Evolutionary conservation across 2,888 invertebrate genomes (phyloP).

Genomic region (Pomacea canaliculata): DNA sequence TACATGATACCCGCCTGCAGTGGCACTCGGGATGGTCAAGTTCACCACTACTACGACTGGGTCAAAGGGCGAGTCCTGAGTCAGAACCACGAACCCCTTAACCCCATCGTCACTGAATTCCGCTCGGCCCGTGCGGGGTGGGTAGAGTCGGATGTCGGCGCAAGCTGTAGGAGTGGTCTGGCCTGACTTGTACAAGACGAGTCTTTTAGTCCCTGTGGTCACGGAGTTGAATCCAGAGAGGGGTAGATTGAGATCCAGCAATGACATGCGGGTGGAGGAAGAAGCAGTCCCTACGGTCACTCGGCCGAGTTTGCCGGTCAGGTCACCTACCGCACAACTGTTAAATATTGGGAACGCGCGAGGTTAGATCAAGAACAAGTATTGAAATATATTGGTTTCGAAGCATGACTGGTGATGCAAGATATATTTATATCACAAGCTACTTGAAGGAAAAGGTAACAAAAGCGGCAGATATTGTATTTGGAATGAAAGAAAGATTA

Average conservation of each 20-base stretch:
- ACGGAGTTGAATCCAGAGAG: conserved; percentile 31
- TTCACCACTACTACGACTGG: conserved; percentile 74
- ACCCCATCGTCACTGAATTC: conserved; percentile 76
- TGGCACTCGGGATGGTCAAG: conserved; percentile 62
- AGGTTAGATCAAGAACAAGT: conserved; percentile 26
- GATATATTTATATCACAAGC: too few species aligned
- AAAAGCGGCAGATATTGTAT: too few species aligned
- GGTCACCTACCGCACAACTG: conserved; percentile 46
- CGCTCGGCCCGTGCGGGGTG: conserved; percentile 49
- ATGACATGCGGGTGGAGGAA: conserved; percentile 32
- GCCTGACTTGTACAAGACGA: conserved; percentile 8
- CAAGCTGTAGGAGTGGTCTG: conserved; percentile 12
- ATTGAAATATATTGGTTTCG: background rate
- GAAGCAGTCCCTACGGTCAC: conserved; percentile 34
- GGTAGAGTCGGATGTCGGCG: conserved; percentile 23
- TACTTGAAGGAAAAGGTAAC: too few species aligned
- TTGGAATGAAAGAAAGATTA: too few species aligned
- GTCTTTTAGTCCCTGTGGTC: background rate
- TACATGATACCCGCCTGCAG: conserved; percentile 70
- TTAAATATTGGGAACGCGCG: conserved; percentile 17
- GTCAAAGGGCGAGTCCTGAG: conserved; percentile 86
- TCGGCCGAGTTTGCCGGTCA: conserved; percentile 46
- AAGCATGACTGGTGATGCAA: too few species aligned
- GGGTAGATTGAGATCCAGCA: conserved; percentile 44
- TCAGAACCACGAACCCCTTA: conserved; percentile 82